A percentile compares a stretch with the other conserved stretches of the same genome.
These are phyloP conservation scores for Drosophila borealis DNA, from an alignment of 2,888 invertebrate species.

Conservation along the genomic window DNA sequence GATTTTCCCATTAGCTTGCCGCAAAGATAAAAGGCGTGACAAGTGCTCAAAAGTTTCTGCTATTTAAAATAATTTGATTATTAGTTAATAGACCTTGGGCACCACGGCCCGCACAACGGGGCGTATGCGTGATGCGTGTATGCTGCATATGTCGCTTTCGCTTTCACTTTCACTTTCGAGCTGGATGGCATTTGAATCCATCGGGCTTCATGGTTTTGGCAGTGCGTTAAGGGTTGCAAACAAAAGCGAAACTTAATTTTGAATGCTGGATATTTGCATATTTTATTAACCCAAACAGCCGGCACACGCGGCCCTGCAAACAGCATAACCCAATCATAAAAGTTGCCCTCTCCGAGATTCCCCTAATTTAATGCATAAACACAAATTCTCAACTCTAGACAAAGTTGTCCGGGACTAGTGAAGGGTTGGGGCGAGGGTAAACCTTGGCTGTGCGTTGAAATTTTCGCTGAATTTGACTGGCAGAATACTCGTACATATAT, in stretches of 20 bases:
- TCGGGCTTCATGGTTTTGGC: not conserved
- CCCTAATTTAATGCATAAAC: conserved; percentile 77
- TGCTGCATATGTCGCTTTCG: conserved; percentile 25
- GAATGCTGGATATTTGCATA: conserved; percentile 70
- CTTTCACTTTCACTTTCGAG: conserved; percentile 21
- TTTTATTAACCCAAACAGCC: conserved; percentile 76
- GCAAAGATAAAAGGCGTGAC: conserved; percentile 35
- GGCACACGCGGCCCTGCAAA: conserved; percentile 58
- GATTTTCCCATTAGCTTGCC: conserved; percentile 55
- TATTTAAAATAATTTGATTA: conserved; percentile 71
- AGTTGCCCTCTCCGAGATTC: conserved; percentile 55
- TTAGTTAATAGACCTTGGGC: conserved; percentile 41
- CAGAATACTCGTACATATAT: conserved; percentile 30
- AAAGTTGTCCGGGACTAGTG: conserved; percentile 45
- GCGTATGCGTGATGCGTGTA: conserved; percentile 34
- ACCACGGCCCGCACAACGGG: conserved; percentile 15
- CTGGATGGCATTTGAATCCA: conserved; percentile 4
- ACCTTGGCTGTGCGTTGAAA: conserved; percentile 23
- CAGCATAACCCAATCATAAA: conserved; percentile 75
- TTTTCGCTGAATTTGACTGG: conserved; percentile 42
- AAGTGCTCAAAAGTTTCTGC: conserved; percentile 54
- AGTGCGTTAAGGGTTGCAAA: conserved; percentile 28
- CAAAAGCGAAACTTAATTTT: conserved; percentile 70
- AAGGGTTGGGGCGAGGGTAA: conserved; percentile 18
- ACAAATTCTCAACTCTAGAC: conserved; percentile 59